A percentile compares a stretch with the other conserved stretches of the same genome.
These are phyloP conservation scores for Pristionchus exspectatus DNA, from an alignment of 2,888 invertebrate species.

Conservation along the genomic window DNA sequence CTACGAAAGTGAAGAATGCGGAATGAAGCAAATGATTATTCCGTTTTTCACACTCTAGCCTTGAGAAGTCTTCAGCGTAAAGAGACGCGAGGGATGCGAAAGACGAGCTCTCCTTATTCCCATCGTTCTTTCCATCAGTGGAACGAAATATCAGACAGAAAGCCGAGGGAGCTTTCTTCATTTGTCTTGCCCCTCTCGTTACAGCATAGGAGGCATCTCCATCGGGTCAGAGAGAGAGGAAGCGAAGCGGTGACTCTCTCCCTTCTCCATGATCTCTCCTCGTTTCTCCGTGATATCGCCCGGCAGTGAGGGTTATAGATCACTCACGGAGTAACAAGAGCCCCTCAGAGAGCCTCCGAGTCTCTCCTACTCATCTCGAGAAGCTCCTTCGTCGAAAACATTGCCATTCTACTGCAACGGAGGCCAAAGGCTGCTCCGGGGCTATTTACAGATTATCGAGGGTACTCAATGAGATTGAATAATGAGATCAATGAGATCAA, in stretches of 20 bases:
- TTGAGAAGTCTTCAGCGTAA: constrained; percentile 24
- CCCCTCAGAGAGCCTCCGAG: neutral
- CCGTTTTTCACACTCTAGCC: too few species aligned
- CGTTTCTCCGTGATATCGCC: neutral
- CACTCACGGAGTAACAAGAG: constrained; percentile 4
- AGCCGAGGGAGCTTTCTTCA: neutral
- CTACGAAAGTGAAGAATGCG: too few species aligned
- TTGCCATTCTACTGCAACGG: neutral
- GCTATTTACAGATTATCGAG: neutral
- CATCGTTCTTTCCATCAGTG: neutral
- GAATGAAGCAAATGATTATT: too few species aligned
- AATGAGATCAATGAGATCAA: too few species aligned
- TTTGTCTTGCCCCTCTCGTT: neutral
- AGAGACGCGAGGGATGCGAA: neutral
- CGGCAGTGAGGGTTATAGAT: neutral
- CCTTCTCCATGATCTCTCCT: neutral
- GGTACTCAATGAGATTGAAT: neutral
- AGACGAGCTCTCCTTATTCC: neutral
- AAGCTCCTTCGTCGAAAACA: neutral
- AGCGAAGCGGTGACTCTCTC: neutral
- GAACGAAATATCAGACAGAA: neutral
- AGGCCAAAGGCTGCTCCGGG: neutral
- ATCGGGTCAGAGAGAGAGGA: neutral
- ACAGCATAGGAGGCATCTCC: neutral
- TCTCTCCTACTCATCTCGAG: neutral